Evolutionary conservation across 2,888 invertebrate genomes (phyloP), one percentile per base, ranked within the genome.

Genomic region (Eupsilia transversa): DNA sequence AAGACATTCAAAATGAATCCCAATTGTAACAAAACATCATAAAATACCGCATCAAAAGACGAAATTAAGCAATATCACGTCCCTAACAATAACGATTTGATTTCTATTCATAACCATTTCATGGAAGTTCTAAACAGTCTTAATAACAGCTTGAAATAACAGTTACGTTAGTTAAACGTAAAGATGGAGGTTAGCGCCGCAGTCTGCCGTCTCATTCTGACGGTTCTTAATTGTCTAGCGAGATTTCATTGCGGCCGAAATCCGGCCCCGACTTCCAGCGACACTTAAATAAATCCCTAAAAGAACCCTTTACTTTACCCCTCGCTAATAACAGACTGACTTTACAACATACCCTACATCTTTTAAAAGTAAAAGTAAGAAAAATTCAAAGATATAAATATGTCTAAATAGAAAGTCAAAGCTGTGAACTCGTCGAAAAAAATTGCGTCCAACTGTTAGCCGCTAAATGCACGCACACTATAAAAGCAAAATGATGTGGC

Each of bases 221-320:
- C 89, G 86, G 86, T 85, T 89, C 89, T 90, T 93, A 94, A 94
- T 93, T 93, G 92, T 92, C 89, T 88, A 84, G 89, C 86, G 89
- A 91, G 93, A 92, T 93, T 92, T 92, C 91, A 92, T 91, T 90
- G 90, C 90, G 90, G 87, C 90, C 90, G 86, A 88, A 93, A 92
- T 92, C 89, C 88, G 85, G 54, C 88, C 82, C 87, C 87, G 86
- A 85, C 90, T 91, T 89, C 89, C 89, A 87, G 83, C 80, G 83
- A 82, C 82, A 75, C 85, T 86, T 86, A 85, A 87, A 88, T 89
- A 89, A 90, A 90, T 88, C 88, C 87, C 83, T 77, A 77, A 74
- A 86, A 85, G 81, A 83, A 82, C 73, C 74, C 72, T 75, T 79
- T 69, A 76, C 72, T 76, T 74, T 46, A 54, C 49, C 38, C 41